phyloP scores from a whole-genome alignment of 2,888 invertebrate species.

The Luperina nickerlii region DNA sequence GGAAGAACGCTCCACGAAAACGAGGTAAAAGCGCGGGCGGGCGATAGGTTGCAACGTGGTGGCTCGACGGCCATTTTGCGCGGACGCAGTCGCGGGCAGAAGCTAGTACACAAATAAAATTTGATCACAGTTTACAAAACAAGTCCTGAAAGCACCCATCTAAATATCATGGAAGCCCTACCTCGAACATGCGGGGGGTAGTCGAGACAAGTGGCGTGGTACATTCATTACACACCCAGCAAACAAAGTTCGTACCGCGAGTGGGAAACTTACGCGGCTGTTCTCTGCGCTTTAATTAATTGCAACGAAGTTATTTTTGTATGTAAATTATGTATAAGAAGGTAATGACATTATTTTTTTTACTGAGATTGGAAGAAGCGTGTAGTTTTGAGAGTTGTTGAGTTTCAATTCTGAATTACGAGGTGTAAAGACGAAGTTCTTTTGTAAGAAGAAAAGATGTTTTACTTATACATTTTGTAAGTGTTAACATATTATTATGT shows the following conservation, averaged over 20 bases:
- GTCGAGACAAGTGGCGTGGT: constrained; percentile 74
- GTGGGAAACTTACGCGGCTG: constrained; percentile 71
- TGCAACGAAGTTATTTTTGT: constrained; percentile 58
- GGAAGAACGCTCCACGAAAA: no score
- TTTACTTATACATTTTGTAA: background rate
- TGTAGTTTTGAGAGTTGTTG: constrained; percentile 1
- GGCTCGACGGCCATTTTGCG: no score
- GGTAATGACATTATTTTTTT: constrained; percentile 40
- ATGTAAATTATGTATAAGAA: constrained; percentile 20
- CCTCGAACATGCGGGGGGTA: constrained; percentile 55
- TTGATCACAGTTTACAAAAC: background rate
- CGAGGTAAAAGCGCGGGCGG: no score
- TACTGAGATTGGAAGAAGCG: background rate
- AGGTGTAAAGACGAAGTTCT: background rate
- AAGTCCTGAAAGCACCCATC: constrained; percentile 11
- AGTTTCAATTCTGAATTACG: background rate
- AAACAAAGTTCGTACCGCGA: constrained; percentile 75
- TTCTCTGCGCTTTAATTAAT: constrained; percentile 67
- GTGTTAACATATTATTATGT: background rate
- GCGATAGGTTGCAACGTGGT: no score
- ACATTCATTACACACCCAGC: constrained; percentile 77
- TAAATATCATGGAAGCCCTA: constrained; percentile 51
- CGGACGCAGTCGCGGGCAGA: no score
- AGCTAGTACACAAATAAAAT: background rate
- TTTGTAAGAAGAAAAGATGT: background rate